Evolutionary conservation across 2,888 invertebrate species (phyloP), one percentile per base, ranked within the genome.

Genomic region (Reticulitermes lucifugus): DNA sequence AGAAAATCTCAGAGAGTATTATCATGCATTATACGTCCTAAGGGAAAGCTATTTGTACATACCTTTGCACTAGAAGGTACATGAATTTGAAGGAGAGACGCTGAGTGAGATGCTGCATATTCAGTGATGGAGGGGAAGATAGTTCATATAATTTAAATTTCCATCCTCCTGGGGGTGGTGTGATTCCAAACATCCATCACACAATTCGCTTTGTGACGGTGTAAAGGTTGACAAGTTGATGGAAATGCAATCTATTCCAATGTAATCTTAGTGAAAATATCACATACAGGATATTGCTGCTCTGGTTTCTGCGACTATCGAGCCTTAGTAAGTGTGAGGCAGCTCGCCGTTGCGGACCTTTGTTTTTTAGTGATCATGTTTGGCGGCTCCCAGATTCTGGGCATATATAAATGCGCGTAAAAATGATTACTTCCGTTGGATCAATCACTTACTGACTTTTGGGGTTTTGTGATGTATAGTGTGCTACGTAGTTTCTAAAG

Each of bases 31-130:
- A 41, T 41, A 9, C 41, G 41, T 73, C 41, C 10, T 73, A n/a
- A 65, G 73, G 41, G 41, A 73, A 73, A 41, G 41, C 73, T n/a
- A 73, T 73, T 73, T 41, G 73, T 73, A 73, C 73, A 41, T 41
- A 73, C 73, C 22, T 12, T 29, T 73, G 73, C 29, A 22, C 41
- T 41, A 41, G 21, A 21, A 73, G 35, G 35, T 73, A 25, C n/a
- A n/a, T n/a, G 65, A 2, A n/a, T 65, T 65, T 2, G 65, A 55
- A 55, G 18, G 14, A 18, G 55, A 46, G 46, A 46, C 10, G 12
- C 12, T 12, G 12, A 60, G 21, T 60, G n/a, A 65, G 60, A n/a
- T 65, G 12, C 65, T 65, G 10, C 65, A 65, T 65, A 65, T 65
- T 65, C n/a, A 65, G 65, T n/a, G 65, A 65, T 65, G 65, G 65